These are phyloP conservation scores for Homalodisca vitripennis DNA, from an alignment of 1,140 invertebrate genomes.

Conservation along the genomic window DNA sequence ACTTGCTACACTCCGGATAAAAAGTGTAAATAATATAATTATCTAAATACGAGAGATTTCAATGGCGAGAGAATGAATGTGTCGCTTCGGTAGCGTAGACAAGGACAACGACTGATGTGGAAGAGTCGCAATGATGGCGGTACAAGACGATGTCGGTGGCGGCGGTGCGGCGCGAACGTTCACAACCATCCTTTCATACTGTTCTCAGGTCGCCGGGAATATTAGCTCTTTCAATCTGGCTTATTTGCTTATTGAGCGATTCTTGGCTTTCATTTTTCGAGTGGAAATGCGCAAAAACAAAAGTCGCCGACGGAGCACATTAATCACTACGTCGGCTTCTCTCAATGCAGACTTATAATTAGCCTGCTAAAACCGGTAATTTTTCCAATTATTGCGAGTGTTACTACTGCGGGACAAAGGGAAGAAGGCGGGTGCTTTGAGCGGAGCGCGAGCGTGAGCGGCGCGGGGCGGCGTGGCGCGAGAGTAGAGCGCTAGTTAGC, in stretches of 20 bases:
- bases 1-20: too few relatives aligned
- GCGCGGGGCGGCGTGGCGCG: not conserved
- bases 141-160: too few relatives aligned
- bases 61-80: too few relatives aligned
- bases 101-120: too few relatives aligned
- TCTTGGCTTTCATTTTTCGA: constrained; percentile 26
- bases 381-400: constrained; percentile 25
- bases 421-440: not conserved
- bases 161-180: not conserved
- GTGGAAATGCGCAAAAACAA: constrained; percentile 16
- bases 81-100: too few relatives aligned
- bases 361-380: constrained; percentile 4
- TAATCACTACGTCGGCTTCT: not conserved
- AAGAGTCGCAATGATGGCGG: too few relatives aligned
- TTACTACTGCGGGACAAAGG: not conserved
- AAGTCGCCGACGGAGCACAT: not conserved
- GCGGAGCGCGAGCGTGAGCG: not conserved
- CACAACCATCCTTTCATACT: not conserved
- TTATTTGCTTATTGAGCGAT: constrained; percentile 21
- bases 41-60: too few relatives aligned
- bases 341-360: not conserved
- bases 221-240: constrained; percentile 6
- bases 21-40: too few relatives aligned
- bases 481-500: not conserved
- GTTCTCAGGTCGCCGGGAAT: not conserved